These are phyloP conservation scores for Diuraphis noxia DNA, from an alignment of 1,140 invertebrate species.

Conservation along the genomic window DNA sequence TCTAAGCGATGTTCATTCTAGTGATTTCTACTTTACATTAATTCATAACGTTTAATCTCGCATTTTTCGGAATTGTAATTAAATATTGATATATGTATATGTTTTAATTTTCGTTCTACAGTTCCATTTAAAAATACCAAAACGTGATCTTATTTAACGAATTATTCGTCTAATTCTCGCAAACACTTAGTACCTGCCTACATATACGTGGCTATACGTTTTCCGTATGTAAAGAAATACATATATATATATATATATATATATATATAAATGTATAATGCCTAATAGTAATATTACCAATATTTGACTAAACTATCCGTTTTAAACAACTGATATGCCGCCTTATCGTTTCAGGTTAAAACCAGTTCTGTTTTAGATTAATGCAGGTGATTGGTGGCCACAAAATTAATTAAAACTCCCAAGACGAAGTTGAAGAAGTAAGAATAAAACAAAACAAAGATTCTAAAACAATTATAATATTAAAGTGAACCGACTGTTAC, in stretches of 20 bases:
- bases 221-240: too few relatives aligned
- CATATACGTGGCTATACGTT: too few relatives aligned
- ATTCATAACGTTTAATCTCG: background rate
- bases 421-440: background rate
- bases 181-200: background rate
- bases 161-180: background rate
- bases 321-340: background rate
- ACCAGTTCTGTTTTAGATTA: background rate
- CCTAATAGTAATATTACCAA: background rate
- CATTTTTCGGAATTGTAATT: background rate
- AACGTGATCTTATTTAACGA: too few relatives aligned
- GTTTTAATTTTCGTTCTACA: background rate
- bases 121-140: background rate
- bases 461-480: slow-evolving; percentile 25
- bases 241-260: background rate
- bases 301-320: background rate
- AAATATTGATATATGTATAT: background rate
- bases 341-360: background rate
- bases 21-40: too few relatives aligned
- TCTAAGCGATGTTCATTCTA: too few relatives aligned
- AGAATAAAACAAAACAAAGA: background rate
- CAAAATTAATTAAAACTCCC: slow-evolving; percentile 6
- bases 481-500: background rate
- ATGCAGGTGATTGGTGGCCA: background rate
- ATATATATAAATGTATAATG: too few relatives aligned